These are phyloP conservation scores for Tipula unca DNA, from an alignment of 2,888 invertebrate species.

Conservation along the genomic window DNA sequence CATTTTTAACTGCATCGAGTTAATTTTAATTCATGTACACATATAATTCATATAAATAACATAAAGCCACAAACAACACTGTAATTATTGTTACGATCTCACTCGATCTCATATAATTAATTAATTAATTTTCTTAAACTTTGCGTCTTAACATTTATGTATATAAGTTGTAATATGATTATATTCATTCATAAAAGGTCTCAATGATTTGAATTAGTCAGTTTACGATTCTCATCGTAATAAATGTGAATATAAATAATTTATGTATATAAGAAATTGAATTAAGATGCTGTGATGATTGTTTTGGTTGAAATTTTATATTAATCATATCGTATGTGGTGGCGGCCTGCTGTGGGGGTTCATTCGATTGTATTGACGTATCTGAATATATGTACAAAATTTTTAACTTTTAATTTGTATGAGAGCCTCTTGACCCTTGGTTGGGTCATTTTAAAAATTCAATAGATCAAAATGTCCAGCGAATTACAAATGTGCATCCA, in stretches of 20 bases:
- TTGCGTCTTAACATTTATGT: neutral
- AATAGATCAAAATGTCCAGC: too few species aligned
- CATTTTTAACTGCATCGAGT: neutral
- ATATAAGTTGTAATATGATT: neutral
- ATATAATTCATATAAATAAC: neutral
- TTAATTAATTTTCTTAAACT: conserved; percentile 2
- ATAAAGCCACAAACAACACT: neutral
- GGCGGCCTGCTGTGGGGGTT: neutral
- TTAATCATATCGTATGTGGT: neutral
- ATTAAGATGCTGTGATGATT: neutral
- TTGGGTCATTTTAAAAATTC: too few species aligned
- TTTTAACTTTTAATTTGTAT: too few species aligned
- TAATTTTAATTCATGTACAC: neutral
- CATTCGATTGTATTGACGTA: too few species aligned
- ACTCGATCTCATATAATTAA: neutral
- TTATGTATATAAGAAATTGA: neutral
- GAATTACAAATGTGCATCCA: too few species aligned
- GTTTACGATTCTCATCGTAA: conserved; percentile 2
- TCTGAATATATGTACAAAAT: too few species aligned
- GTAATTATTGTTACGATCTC: neutral
- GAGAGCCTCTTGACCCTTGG: too few species aligned
- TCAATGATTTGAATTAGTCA: neutral
- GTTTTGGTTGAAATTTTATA: neutral
- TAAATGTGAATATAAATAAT: too few species aligned
- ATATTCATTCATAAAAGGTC: neutral